phyloP scores from a whole-genome alignment of 2,888 invertebrate species.

The Stenurella melanura region DNA sequence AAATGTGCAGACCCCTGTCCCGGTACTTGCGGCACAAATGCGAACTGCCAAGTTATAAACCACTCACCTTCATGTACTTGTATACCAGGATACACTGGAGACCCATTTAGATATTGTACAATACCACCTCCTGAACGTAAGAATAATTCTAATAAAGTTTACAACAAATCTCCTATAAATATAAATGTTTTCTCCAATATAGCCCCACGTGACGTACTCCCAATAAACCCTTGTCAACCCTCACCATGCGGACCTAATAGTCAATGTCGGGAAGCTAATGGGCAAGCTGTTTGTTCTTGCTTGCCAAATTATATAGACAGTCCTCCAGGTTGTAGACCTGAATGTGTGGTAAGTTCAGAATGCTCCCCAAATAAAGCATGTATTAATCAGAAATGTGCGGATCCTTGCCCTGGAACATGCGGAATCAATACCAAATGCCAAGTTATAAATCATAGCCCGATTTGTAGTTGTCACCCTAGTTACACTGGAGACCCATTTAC shows the following conservation, averaged over 20 bases:
- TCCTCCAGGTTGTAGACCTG: conserved; percentile 84
- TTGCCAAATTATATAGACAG: conserved; percentile 79
- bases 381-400: conserved; percentile 80
- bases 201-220: conserved; percentile 53
- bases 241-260: conserved; percentile 87
- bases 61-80: conserved; percentile 81
- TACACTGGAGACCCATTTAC: conserved; percentile 82
- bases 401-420: conserved; percentile 84
- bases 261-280: conserved; percentile 82
- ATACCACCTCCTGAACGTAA: conserved; percentile 70
- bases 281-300: conserved; percentile 84
- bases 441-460: conserved; percentile 83
- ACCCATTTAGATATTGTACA: conserved; percentile 77
- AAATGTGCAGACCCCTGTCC: conserved; percentile 83
- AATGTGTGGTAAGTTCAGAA: conserved; percentile 83
- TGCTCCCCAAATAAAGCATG: conserved; percentile 82
- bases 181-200: conserved; percentile 24
- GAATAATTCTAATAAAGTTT: conserved; percentile 54
- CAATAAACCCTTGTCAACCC: conserved; percentile 78
- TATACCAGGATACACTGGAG: conserved; percentile 79
- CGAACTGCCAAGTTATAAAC: conserved; percentile 80
- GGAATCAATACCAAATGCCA: conserved; percentile 83
- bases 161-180: background rate
- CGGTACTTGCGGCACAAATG: conserved; percentile 82
- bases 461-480: conserved; percentile 79